Evolutionary conservation across 2,113 vertebrate species (phyloP), one percentile per base, ranked within the genome.

Genomic region (Coptodon rendalli): DNA sequence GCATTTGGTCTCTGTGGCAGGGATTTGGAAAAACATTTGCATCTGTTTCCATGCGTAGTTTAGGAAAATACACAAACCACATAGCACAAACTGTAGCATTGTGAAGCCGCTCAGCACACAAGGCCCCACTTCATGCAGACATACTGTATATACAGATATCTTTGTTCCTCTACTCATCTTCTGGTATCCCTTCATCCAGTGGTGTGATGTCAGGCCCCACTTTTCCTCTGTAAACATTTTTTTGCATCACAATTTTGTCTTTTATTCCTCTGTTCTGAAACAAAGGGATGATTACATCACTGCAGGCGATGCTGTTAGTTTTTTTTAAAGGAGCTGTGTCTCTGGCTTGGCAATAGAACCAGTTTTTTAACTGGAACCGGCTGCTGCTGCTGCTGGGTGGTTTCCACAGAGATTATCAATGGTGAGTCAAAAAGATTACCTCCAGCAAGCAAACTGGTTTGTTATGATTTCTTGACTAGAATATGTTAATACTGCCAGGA

Each of bases 331-430:
- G 17, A 50, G 38, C 81, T 17, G 78, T 7, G 24, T 84, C 50
- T 63, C 22, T n/a, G n/a, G 50, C 5, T 84, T 90, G 92, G 90
- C 78, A 3, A 38, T 57, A 2, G 10, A 71, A 87, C 84, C 86
- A 34, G 87, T 54, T 80, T 86, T 59, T 43, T 86, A 85, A 90
- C 82, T 84, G 53, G 91, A 87, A 82, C 48, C 17, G 78, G 81
- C 87, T 85, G 86, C 78, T 81, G 40, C 81, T 73, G 48, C 81
- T 19, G 68, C 29, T 53, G 56, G 53, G 27, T 79, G 6, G 79
- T 89, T 89, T 93, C 92, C 90, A 87, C 82, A 57, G 89, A 94
- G 91, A 92, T 94, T 89, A 90, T 89, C 87, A 63, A 56, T 27
- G 36, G 52, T 16, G 82, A 80, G 79, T 81, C 80, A 83, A 82